Percentiles rank a stretch among this genome's conserved stretches.
phyloP scores from a whole-genome alignment of 2,113 vertebrate genomes.

The Periophthalmodon schlosseri region DNA sequence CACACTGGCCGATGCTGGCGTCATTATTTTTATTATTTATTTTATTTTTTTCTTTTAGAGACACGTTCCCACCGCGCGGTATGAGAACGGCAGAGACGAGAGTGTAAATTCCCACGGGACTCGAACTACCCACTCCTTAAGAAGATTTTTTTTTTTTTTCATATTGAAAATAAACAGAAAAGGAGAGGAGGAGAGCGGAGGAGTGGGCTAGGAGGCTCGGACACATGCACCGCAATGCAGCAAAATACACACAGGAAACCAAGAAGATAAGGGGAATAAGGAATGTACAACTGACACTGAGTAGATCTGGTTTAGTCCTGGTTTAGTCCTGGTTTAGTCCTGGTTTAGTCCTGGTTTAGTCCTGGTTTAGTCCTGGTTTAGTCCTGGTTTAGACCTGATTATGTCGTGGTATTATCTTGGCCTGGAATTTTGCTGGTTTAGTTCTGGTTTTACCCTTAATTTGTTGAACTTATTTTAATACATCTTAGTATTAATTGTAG shows the following conservation, averaged over 20 bases:
- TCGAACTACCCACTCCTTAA: slow-evolving; percentile 59
- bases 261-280: no score
- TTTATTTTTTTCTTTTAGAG: slow-evolving; percentile 21
- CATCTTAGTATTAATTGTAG: no score
- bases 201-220: slow-evolving; percentile 51
- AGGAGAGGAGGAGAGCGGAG: slow-evolving; percentile 53
- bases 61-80: slow-evolving; percentile 65
- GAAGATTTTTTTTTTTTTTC: slow-evolving; percentile 45
- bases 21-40: slow-evolving; percentile 40
- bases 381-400: no score
- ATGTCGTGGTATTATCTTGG: no score
- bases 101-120: slow-evolving; percentile 64
- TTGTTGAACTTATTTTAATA: no score
- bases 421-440: no score
- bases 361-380: no score
- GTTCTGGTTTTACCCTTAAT: no score
- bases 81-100: slow-evolving; percentile 68
- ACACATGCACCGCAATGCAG: slow-evolving; percentile 53
- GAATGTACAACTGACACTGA: no score
- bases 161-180: slow-evolving; percentile 71
- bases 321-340: no score
- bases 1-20: slow-evolving; percentile 49
- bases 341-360: no score
- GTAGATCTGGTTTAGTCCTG: no score
- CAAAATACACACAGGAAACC: slow-evolving; percentile 13